phyloP scores from a whole-genome alignment of 1,140 invertebrate species.

The Popillia japonica region DNA sequence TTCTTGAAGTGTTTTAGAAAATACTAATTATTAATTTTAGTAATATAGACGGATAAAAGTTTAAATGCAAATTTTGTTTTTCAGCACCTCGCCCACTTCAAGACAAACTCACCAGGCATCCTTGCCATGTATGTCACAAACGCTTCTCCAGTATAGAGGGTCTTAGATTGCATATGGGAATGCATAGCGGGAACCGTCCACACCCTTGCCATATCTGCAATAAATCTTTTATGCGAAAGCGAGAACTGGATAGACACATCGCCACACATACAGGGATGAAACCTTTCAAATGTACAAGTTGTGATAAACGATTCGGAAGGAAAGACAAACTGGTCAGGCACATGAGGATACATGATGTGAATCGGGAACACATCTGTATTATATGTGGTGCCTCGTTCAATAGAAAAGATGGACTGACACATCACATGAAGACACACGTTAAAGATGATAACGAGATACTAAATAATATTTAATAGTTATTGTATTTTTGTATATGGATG shows the following conservation, averaged over 20 bases:
- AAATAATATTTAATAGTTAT: conserved; percentile 38
- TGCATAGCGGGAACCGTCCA: conserved; percentile 51
- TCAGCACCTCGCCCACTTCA: background rate
- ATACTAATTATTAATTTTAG: no score
- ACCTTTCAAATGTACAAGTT: conserved; percentile 69
- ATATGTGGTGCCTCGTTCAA: conserved; percentile 52
- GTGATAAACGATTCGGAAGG: conserved; percentile 70
- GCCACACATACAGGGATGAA: conserved; percentile 69
- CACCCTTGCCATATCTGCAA: conserved; percentile 68
- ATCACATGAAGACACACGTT: conserved; percentile 53
- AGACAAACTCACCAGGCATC: conserved; percentile 46
- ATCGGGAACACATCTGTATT: conserved; percentile 49
- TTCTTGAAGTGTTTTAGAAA: no score
- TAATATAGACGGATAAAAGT: no score
- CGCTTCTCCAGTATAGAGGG: conserved; percentile 61
- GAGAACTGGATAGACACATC: conserved; percentile 70
- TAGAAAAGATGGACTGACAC: conserved; percentile 50
- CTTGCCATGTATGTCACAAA: conserved; percentile 65
- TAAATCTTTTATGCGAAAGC: conserved; percentile 70
- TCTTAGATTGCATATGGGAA: conserved; percentile 52
- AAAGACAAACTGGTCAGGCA: conserved; percentile 74
- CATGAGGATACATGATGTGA: conserved; percentile 67
- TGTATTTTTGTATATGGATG: conserved; percentile 26
- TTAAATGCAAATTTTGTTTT: conserved; percentile 20
- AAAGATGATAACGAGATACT: conserved; percentile 41